These are phyloP conservation scores for Caracal caracal DNA, from an alignment of 2,113 vertebrate genomes.

Conservation along the genomic window DNA sequence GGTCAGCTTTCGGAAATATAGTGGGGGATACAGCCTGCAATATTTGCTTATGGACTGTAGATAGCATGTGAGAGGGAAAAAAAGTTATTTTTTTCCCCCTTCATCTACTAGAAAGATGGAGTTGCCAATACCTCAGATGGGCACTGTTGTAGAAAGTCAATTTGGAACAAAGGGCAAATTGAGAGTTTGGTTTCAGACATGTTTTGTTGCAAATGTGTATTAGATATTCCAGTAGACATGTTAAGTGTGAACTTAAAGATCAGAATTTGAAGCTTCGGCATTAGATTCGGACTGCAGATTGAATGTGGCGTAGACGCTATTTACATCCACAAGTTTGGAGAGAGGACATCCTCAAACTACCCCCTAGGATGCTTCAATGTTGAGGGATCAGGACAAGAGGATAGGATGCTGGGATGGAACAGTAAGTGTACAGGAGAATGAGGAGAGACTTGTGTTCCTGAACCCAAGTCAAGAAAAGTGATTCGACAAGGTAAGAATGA, in stretches of 20 bases:
- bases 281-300: not conserved
- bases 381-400: not conserved
- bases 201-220: not conserved
- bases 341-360: not conserved
- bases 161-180: not conserved
- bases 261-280: not conserved
- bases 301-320: not conserved
- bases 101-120: not conserved
- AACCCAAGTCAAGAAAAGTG: not conserved
- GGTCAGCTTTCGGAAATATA: not conserved
- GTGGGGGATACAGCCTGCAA: not conserved
- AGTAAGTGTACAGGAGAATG: no score
- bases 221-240: not conserved
- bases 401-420: not conserved
- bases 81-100: not conserved
- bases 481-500: not conserved
- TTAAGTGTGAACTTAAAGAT: not conserved
- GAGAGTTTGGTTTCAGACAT: not conserved
- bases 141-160: not conserved
- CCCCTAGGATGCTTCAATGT: rapidly evolving
- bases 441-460: not conserved
- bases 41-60: not conserved
- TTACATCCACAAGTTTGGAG: not conserved
- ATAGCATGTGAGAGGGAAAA: not conserved
- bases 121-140: not conserved